Evolutionary conservation across 1,140 invertebrate genomes (phyloP), one percentile per base, ranked within the genome.

Genomic region (Drosophila nasuta): DNA sequence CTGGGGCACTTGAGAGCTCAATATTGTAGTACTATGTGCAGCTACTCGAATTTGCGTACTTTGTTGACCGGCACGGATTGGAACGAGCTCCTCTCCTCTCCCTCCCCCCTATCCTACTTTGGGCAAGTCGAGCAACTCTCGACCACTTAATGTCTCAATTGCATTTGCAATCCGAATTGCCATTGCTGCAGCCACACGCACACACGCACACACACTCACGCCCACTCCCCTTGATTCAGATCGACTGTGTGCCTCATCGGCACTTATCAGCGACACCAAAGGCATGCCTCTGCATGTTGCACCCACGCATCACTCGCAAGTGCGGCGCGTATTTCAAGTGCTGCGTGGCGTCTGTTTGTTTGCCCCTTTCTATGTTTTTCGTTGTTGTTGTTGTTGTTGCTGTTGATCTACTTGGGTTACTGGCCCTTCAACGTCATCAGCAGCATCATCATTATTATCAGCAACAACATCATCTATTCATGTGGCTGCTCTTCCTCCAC

Each of bases 81-180:
- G 48, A 66, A 46, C 56, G 30, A 41, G 20, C 43, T 35, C 45
- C 20, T 28, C 2, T 25, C 51, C 51, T 1, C 17, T n/a, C 1
- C 25, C 28, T n/a, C 25, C 49, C 25, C n/a, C 1, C 0, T 62
- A 7, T 8, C 4, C 43, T 5, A 33, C 7, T 1, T 1, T 10
- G 10, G 20, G 20, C 20, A 25, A 25, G 13, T 43, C 57, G 51
- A 52, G 62, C 54, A 56, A 51, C 51, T 57, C 62, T 69, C 71
- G 59, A 70, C 67, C 82, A 87, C 85, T 88, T 79, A 81, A 71
- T 89, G 81, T 74, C 78, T 89, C 75, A 83, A 85, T 83, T 66
- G 85, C 85, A 85, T 82, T 81, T 88, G 75, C 85, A 83, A 89
- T 69, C 77, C 74, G 75, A 74, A 89, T 88, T 83, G 77, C 80